Conservation (phyloP, 2,113 vertebrate species). For the Zootoca vivipara region DNA sequence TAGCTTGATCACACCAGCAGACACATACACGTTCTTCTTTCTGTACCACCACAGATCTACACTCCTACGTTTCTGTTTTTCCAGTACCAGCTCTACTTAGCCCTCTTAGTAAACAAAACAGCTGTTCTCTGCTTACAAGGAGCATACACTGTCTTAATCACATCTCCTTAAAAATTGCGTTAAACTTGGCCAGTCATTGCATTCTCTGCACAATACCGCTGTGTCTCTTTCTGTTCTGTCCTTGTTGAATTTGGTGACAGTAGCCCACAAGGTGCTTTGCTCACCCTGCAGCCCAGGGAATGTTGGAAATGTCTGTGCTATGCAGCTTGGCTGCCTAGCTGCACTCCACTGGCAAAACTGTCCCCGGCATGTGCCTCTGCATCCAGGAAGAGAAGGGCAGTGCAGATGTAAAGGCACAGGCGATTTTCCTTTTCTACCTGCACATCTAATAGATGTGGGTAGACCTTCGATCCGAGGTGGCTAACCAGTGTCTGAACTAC, state of each 20-base stretch:
- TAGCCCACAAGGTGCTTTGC: background rate
- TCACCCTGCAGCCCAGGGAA: background rate
- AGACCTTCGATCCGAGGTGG: background rate
- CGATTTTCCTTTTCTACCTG: background rate
- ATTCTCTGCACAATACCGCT: background rate
- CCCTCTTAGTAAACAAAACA: background rate
- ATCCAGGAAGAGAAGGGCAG: background rate
- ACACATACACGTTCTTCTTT: background rate
- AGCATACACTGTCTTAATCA: background rate
- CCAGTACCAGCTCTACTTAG: background rate
- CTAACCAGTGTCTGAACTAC: too few relatives aligned
- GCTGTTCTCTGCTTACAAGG: accelerated
- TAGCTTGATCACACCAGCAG: background rate
- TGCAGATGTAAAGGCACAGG: background rate
- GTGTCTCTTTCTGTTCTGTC: background rate
- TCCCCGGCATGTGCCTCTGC: background rate
- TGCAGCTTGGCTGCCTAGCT: background rate
- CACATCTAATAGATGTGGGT: background rate
- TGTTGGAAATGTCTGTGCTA: too few relatives aligned
- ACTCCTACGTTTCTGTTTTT: background rate
- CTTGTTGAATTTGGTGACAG: background rate
- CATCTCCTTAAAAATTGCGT: background rate
- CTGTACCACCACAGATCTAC: background rate
- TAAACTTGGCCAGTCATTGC: background rate
- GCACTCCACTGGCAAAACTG: background rate